phyloP scores from a whole-genome alignment of 2,888 invertebrate species.

The Cyclophora punctaria region DNA sequence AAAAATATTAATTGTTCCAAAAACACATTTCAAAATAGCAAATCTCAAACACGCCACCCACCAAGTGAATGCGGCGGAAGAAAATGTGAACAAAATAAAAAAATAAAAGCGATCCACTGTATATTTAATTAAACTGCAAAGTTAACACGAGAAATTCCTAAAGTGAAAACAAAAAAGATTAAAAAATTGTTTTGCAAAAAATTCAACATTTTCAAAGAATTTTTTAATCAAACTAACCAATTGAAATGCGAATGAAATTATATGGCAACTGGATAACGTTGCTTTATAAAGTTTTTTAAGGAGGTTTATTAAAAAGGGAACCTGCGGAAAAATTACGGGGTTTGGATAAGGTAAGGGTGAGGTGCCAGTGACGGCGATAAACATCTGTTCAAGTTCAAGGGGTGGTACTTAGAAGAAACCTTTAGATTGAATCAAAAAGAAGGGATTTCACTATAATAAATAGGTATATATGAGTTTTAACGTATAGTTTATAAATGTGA shows the following conservation, averaged over 20 bases:
- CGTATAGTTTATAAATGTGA: no score
- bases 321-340: constrained; percentile 23
- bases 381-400: neutral
- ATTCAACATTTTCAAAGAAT: constrained; percentile 13
- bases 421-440: no score
- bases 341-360: constrained; percentile 11
- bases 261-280: constrained; percentile 19
- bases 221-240: constrained; percentile 26
- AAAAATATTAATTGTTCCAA: no score
- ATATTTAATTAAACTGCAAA: constrained; percentile 12
- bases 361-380: constrained; percentile 12
- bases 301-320: constrained; percentile 30
- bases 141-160: constrained; percentile 4
- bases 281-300: constrained; percentile 25
- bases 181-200: constrained; percentile 16
- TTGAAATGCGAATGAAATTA: constrained; percentile 23
- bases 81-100: neutral
- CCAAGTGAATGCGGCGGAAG: neutral
- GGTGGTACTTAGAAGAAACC: no score
- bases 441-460: no score
- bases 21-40: no score
- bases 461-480: no score
- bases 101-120: constrained; percentile 3
- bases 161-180: constrained; percentile 6
- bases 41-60: no score